Evolutionary conservation across 2,888 invertebrate genomes (phyloP).

Genomic region (Poecilobothrus nobilitatus): DNA sequence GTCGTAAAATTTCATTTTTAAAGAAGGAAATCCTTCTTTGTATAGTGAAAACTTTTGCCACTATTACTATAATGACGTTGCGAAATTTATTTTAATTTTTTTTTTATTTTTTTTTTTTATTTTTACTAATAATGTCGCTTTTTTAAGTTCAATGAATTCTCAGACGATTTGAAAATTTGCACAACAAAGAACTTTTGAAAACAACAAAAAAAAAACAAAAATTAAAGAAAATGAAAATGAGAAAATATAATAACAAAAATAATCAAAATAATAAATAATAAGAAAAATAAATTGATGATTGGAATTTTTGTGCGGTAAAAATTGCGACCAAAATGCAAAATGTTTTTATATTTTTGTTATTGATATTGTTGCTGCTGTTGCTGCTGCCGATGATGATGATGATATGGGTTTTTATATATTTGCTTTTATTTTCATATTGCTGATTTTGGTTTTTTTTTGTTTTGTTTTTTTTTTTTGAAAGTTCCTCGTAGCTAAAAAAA

Average conservation of each 20-base stretch:
- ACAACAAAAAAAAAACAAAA: background rate
- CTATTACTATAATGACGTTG: too few relatives aligned
- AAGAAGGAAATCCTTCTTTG: background rate
- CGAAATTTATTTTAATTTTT: background rate
- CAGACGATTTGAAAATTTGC: background rate
- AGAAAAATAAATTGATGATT: background rate
- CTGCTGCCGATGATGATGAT: too few relatives aligned
- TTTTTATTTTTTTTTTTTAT: background rate
- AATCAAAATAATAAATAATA: background rate
- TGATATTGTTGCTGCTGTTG: too few relatives aligned
- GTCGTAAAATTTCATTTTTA: too few relatives aligned
- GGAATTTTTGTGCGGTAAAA: background rate
- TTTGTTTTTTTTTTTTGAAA: too few relatives aligned
- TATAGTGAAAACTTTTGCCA: background rate
- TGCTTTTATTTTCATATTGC: too few relatives aligned
- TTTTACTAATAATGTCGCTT: too few relatives aligned
- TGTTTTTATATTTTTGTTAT: too few relatives aligned
- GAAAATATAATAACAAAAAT: background rate
- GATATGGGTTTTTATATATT: too few relatives aligned
- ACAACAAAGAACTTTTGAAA: background rate
- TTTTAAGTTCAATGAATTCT: background rate
- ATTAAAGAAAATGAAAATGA: background rate
- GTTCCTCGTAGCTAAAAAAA: too few relatives aligned
- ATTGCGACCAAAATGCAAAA: too few relatives aligned
- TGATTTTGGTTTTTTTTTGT: too few relatives aligned